Conservation (phyloP, 2,888 invertebrate genomes). For the Cecidostiba fungosa region DNA sequence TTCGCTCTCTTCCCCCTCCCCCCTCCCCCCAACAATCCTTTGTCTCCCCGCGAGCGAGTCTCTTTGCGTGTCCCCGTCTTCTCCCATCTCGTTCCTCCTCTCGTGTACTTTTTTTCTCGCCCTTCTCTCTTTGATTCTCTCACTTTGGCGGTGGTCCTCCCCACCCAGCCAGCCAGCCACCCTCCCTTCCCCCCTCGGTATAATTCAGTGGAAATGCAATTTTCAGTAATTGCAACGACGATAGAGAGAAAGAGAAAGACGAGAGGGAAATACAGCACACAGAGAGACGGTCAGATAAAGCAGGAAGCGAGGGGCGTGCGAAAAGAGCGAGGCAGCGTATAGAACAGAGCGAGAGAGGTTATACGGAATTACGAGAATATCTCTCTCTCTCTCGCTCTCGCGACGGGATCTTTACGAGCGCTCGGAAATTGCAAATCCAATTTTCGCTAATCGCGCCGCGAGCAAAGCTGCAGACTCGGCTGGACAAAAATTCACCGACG, state of each 20-base stretch:
- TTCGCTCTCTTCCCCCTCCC: neutral
- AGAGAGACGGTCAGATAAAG: constrained; percentile 1
- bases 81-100: constrained; percentile 9
- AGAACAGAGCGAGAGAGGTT: constrained; percentile 36
- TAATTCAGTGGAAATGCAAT: constrained; percentile 75
- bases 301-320: constrained; percentile 55
- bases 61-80: constrained; percentile 54
- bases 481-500: neutral
- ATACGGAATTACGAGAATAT: constrained; percentile 62
- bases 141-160: constrained; percentile 16
- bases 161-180: no score
- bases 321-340: constrained; percentile 54
- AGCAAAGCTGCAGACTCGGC: constrained; percentile 19
- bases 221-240: constrained; percentile 73
- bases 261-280: constrained; percentile 21
- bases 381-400: constrained; percentile 33
- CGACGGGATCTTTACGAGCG: constrained; percentile 69
- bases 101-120: constrained; percentile 53
- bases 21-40: constrained; percentile 53
- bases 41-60: constrained; percentile 52
- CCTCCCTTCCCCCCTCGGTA: constrained; percentile 46
- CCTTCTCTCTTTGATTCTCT: constrained; percentile 57
- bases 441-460: constrained; percentile 66
- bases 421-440: constrained; percentile 69
- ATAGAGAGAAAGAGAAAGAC: constrained; percentile 65